Percentiles rank a stretch among this genome's conserved stretches.
Evolutionary conservation across 2,113 vertebrate species (phyloP).

Genomic region (Choloepus hoffmanni): DNA sequence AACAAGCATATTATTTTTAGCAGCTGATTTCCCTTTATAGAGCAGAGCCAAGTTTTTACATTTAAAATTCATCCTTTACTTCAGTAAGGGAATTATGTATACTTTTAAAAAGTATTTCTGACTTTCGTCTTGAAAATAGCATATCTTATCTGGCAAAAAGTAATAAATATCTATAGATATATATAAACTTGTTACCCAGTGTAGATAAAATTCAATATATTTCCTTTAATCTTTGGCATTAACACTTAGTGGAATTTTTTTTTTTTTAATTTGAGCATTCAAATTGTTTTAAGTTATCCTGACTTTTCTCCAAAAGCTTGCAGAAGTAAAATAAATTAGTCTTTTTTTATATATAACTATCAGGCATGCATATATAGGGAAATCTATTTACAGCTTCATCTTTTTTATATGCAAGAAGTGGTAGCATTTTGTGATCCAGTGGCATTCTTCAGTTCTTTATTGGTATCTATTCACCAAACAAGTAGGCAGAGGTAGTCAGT

Average conservation of each 20-base stretch:
- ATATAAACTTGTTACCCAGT: background rate
- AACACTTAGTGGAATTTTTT: background rate
- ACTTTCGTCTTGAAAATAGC: slow-evolving; percentile 32
- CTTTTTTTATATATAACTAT: background rate
- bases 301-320: background rate
- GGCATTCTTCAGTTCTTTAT: background rate
- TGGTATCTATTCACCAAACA: background rate
- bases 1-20: slow-evolving; percentile 46
- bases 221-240: background rate
- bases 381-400: background rate
- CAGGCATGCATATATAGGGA: background rate
- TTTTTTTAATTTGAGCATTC: background rate
- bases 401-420: background rate
- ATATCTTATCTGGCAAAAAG: background rate
- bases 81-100: background rate
- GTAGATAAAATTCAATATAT: background rate
- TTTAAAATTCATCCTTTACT: slow-evolving; percentile 40
- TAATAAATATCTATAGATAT: background rate
- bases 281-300: background rate
- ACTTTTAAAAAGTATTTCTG: background rate
- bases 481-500: background rate
- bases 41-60: slow-evolving; percentile 32
- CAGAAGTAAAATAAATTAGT: background rate
- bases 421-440: background rate
- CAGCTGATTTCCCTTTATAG: slow-evolving; percentile 53